phyloP scores from a whole-genome alignment of 1,140 invertebrate genomes.

The Sitobion miscanthi region DNA sequence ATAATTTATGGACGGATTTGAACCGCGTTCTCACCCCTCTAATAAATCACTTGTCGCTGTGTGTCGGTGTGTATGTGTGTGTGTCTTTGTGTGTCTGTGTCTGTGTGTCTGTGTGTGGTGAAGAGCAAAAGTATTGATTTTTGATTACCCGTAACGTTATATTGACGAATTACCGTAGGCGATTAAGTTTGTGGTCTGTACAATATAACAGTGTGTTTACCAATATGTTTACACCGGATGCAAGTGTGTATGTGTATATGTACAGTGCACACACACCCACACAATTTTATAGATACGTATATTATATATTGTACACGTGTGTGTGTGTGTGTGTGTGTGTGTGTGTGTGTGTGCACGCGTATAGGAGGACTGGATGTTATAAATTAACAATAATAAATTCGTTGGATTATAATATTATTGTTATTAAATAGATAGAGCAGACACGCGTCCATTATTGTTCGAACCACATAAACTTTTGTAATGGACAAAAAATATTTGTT shows the following conservation, averaged over 20 bases:
- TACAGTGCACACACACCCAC: background rate
- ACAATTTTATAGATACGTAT: background rate
- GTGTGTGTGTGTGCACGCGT: background rate
- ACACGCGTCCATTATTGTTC: background rate
- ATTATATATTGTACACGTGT: background rate
- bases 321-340: background rate
- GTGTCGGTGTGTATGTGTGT: no score
- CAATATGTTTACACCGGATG: background rate
- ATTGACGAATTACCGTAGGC: slow-evolving; percentile 11
- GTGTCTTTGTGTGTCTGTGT: no score
- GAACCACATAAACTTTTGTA: background rate
- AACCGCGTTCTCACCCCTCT: background rate
- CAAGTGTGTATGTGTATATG: background rate
- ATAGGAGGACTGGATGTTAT: background rate
- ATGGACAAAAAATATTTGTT: background rate
- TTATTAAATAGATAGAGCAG: background rate
- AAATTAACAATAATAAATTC: background rate
- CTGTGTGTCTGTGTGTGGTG: no score
- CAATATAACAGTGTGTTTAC: background rate
- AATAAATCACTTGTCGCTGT: slow-evolving; percentile 32
- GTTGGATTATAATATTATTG: background rate
- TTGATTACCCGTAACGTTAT: slow-evolving; percentile 35
- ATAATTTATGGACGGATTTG: slow-evolving; percentile 49
- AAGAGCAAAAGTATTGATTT: slow-evolving; percentile 46
- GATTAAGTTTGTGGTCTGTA: background rate